phyloP scores from a whole-genome alignment of 2,797 vertebrate genomes.

The Mormyrops boulengeri region DNA sequence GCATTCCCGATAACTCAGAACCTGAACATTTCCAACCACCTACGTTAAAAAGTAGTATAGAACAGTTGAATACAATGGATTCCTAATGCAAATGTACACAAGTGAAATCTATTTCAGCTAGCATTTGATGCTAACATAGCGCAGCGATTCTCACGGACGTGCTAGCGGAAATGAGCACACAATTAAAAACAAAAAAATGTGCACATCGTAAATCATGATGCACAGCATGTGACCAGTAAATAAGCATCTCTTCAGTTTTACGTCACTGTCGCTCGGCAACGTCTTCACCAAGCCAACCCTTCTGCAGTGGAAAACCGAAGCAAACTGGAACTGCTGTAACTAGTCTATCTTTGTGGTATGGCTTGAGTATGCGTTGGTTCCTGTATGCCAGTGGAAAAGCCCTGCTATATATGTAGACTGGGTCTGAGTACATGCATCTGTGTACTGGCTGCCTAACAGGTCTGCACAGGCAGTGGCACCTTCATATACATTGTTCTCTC shows the following conservation, averaged over 20 bases:
- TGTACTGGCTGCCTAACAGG: background rate
- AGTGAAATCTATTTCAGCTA: background rate
- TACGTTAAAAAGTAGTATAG: background rate
- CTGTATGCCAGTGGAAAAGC: background rate
- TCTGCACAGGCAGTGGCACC: constrained; percentile 27
- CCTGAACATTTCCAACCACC: background rate
- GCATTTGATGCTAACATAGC: background rate
- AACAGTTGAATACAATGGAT: background rate
- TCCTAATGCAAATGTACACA: background rate
- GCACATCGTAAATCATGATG: background rate
- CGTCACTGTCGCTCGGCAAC: background rate
- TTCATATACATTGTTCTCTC: background rate
- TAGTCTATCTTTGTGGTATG: background rate
- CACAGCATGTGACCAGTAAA: background rate
- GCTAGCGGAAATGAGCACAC: background rate
- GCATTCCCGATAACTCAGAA: background rate
- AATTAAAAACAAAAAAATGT: background rate
- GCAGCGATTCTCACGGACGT: background rate
- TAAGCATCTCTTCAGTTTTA: background rate
- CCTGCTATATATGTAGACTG: background rate
- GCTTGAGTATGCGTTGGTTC: background rate
- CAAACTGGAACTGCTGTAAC: background rate
- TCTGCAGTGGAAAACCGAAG: background rate
- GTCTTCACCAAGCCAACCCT: background rate
- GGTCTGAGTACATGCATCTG: background rate